These are phyloP conservation scores for Plectropomus leopardus DNA, from an alignment of 2,113 vertebrate genomes.

Conservation along the genomic window DNA sequence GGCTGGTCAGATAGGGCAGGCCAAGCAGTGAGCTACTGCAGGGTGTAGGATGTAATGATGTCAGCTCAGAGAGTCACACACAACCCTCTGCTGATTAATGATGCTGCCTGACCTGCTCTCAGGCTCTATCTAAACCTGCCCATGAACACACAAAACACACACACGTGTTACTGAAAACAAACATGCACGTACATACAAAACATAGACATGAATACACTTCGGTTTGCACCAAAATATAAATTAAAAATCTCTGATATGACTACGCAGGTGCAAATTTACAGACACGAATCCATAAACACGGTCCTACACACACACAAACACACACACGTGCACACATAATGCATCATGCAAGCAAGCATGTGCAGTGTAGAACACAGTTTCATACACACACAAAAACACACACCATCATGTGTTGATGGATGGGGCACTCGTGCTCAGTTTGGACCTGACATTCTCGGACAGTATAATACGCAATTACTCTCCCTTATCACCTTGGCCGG, in stretches of 20 bases:
- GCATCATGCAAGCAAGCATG: constrained; percentile 74
- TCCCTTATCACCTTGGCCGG: constrained; percentile 99
- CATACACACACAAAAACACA: constrained; percentile 70
- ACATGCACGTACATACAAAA: constrained; percentile 53
- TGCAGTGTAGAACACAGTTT: constrained; percentile 55
- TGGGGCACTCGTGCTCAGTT: constrained; percentile 94
- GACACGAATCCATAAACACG: constrained; percentile 49
- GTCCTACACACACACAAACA: constrained; percentile 11
- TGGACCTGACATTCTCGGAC: constrained; percentile 98
- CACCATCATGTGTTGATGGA: constrained; percentile 88
- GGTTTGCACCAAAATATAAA: constrained; percentile 42
- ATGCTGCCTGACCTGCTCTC: constrained; percentile 90
- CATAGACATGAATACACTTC: constrained; percentile 31
- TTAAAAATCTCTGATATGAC: constrained; percentile 48
- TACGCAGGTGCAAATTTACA: constrained; percentile 37
- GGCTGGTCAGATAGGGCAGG: constrained; percentile 86
- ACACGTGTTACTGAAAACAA: constrained; percentile 1
- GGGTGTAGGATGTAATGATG: constrained; percentile 95
- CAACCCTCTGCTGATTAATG: constrained; percentile 91
- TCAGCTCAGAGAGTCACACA: constrained; percentile 87
- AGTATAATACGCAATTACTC: constrained; percentile 99
- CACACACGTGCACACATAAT: constrained; percentile 55
- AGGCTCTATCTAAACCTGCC: constrained; percentile 93
- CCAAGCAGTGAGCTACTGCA: constrained; percentile 92
- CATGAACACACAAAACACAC: constrained; percentile 75